Evolutionary conservation across 2,113 vertebrate genomes (phyloP).

Genomic region (Colius striatus): DNA sequence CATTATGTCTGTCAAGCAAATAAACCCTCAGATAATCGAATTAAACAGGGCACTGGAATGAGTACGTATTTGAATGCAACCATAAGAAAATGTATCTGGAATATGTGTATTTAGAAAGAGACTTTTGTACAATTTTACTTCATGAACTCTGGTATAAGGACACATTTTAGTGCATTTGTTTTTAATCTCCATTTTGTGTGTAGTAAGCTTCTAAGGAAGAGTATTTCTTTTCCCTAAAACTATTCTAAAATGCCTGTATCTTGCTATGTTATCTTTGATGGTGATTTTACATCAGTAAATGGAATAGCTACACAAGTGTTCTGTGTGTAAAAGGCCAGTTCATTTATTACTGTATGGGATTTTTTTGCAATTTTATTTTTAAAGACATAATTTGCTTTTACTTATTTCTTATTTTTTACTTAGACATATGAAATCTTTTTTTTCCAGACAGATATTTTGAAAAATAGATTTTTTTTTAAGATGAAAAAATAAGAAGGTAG

Average conservation of each 20-base stretch:
- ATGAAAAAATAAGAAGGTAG: neutral
- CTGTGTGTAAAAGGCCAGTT: neutral
- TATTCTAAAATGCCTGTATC: neutral
- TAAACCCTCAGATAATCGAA: neutral
- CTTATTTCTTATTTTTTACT: neutral
- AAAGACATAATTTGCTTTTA: neutral
- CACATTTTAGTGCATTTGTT: neutral
- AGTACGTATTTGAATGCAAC: neutral
- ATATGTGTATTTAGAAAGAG: neutral
- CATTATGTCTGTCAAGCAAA: constrained; percentile 23
- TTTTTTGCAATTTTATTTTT: neutral
- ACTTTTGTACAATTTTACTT: neutral
- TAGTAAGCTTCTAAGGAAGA: neutral
- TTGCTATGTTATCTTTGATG: neutral
- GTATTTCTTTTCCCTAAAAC: neutral
- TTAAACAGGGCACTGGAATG: neutral
- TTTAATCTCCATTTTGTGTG: neutral
- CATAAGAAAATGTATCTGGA: neutral
- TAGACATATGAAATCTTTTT: neutral
- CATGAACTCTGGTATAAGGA: neutral
- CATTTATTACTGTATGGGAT: neutral
- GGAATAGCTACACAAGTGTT: neutral
- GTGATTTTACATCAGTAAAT: neutral
- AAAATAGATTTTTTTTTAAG: neutral
- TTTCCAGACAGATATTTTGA: neutral